Evolutionary conservation across 2,797 vertebrate species (phyloP), one percentile per base, ranked within the genome.

Genomic region (Menidia menidia): DNA sequence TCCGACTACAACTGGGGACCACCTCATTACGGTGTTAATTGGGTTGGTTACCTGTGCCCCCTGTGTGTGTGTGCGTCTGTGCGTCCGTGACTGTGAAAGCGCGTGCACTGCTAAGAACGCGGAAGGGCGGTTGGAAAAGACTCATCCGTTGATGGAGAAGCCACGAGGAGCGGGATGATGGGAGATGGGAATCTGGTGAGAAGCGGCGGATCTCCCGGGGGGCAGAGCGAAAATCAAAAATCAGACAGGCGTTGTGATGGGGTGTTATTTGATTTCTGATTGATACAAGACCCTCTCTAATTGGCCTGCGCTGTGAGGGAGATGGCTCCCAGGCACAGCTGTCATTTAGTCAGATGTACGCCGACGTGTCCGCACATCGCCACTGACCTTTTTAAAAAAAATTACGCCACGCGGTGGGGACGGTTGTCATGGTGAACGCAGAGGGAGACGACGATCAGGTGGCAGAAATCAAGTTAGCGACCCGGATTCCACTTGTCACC

Each of bases 241-340:
- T 10, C 79, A 83, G 83, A 79, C 70, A 50, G 78, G 75, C 42
- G 54, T 78, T 91, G 86, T 90, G 86, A 92, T 88, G 88, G 88
- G 85, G 89, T 86, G 84, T 87, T 88, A 91, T 92, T 89, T 92
- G 88, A 89, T 88, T 90, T 87, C 71, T 90, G 91, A 92, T 90
- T 91, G 88, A 90, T 92, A 89, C 83, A 82, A 82, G 85, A 62
- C 76, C 65, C 66, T 52, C 78, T 84, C 83, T 92, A 92, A 93
- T 93, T 92, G 88, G 89, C 71, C 71, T 64, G 81, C n/a, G 73
- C 82, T 74, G 68, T 9, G 77, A 85, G 80, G 74, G 84, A 68
- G 67, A 89, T 84, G 81, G 82, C 90, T 89, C 81, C 69, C 74
- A 87, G 88, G 85, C 87, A 83, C 80, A 60, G 80, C 87, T 90